phyloP scores from a whole-genome alignment of 2,797 vertebrate genomes.

The Brotula barbata region DNA sequence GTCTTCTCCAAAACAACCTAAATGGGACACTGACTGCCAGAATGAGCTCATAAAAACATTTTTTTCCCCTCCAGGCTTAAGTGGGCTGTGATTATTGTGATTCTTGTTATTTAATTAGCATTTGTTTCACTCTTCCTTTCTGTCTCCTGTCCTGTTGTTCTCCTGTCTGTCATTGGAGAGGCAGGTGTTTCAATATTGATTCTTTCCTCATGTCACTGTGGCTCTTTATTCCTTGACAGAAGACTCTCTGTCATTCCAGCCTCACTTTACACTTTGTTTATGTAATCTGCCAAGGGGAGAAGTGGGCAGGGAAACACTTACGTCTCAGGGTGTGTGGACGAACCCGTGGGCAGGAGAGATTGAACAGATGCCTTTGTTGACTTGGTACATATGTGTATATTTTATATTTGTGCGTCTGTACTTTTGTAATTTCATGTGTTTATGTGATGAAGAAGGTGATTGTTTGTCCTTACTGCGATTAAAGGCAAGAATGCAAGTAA shows the following conservation, averaged over 20 bases:
- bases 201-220: constrained; percentile 52
- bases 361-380: constrained; percentile 57
- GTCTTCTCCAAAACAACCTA: too few species aligned
- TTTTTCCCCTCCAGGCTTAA: too few species aligned
- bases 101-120: not conserved
- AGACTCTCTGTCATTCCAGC: constrained; percentile 28
- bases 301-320: not conserved
- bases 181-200: constrained; percentile 79
- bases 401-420: constrained; percentile 49
- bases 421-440: constrained; percentile 30
- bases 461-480: too few species aligned
- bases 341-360: not conserved
- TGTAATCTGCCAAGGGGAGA: constrained; percentile 44
- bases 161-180: constrained; percentile 42
- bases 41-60: too few species aligned
- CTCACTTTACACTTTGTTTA: constrained; percentile 36
- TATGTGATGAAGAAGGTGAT: constrained; percentile 51
- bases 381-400: constrained; percentile 48
- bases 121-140: constrained; percentile 8
- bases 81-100: too few species aligned
- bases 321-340: constrained; percentile 10
- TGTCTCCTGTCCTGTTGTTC: constrained; percentile 21
- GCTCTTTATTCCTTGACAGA: constrained; percentile 57
- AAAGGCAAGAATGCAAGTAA: too few species aligned
- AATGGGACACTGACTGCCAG: too few species aligned